A percentile compares a stretch with the other conserved stretches of the same genome.
These are phyloP conservation scores for Petrolisthes cinctipes DNA, from an alignment of 2,888 invertebrate species.

Conservation along the genomic window DNA sequence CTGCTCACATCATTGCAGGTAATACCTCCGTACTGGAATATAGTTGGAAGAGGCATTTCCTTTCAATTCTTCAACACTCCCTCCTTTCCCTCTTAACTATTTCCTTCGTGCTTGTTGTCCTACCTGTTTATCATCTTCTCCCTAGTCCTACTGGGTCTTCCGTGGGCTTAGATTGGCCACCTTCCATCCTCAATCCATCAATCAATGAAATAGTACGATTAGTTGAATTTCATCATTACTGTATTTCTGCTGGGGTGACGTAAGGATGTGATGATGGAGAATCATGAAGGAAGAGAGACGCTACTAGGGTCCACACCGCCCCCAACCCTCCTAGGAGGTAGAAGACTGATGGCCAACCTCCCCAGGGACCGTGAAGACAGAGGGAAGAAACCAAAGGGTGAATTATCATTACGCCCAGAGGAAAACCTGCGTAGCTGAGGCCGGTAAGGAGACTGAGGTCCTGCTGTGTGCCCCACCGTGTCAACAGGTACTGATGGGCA, in stretches of 20 bases:
- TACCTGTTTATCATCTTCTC: no score
- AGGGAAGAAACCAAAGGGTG: slow-evolving; percentile 75
- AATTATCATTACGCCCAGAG: slow-evolving; percentile 71
- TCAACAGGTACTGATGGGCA: slow-evolving; percentile 27
- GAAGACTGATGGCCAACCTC: slow-evolving; percentile 76
- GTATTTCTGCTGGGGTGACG: slow-evolving; percentile 71
- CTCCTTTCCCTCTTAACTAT: no score
- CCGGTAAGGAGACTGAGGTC: slow-evolving; percentile 69
- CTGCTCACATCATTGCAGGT: no score
- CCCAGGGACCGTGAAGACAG: slow-evolving; percentile 73
- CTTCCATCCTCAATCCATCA: not conserved
- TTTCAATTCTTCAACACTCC: no score
- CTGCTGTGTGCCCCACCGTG: slow-evolving; percentile 70
- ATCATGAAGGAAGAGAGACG: slow-evolving; percentile 73
- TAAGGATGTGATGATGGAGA: slow-evolving; percentile 74
- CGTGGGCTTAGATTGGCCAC: no score
- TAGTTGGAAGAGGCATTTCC: no score
- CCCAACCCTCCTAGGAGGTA: slow-evolving; percentile 72
- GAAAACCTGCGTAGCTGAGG: slow-evolving; percentile 71
- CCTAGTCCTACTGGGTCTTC: no score
- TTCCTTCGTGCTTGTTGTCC: no score
- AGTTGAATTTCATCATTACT: not conserved
- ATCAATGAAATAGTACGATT: not conserved
- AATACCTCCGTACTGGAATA: no score
- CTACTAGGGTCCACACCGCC: slow-evolving; percentile 70